phyloP scores from a whole-genome alignment of 2,797 vertebrate species.

The Brachymystax lenok region DNA sequence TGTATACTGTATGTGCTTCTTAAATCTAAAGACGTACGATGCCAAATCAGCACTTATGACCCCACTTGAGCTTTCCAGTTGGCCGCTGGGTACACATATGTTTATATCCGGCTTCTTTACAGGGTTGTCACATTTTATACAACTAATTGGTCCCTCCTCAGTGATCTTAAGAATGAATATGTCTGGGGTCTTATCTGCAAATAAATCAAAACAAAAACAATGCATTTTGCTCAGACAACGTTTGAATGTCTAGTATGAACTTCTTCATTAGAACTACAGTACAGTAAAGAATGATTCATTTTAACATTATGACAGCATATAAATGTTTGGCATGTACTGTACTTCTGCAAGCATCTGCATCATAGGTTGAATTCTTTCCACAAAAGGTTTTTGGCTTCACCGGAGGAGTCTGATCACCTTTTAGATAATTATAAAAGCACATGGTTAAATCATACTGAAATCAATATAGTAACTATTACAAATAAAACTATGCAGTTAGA shows the following conservation, averaged over 20 bases:
- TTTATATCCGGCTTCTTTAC: not conserved
- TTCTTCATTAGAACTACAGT: too few species aligned
- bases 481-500: not conserved
- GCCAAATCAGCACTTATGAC: conserved; percentile 2
- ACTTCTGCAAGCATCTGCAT: not conserved
- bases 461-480: not conserved
- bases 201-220: not conserved
- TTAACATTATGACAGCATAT: too few species aligned
- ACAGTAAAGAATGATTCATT: too few species aligned
- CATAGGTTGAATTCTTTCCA: too few species aligned
- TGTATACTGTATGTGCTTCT: too few species aligned
- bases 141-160: accelerated
- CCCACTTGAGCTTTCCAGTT: accelerated
- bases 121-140: not conserved
- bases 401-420: too few species aligned
- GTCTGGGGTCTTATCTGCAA: not conserved
- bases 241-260: too few species aligned
- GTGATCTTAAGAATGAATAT: accelerated
- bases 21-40: conserved; percentile 22
- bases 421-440: too few species aligned
- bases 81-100: accelerated
- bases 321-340: not conserved
- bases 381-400: too few species aligned
- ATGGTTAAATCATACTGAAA: not conserved
- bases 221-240: too few species aligned